Conservation (phyloP, 1,140 invertebrate species). For the Drosophila sulfurigaster region DNA sequence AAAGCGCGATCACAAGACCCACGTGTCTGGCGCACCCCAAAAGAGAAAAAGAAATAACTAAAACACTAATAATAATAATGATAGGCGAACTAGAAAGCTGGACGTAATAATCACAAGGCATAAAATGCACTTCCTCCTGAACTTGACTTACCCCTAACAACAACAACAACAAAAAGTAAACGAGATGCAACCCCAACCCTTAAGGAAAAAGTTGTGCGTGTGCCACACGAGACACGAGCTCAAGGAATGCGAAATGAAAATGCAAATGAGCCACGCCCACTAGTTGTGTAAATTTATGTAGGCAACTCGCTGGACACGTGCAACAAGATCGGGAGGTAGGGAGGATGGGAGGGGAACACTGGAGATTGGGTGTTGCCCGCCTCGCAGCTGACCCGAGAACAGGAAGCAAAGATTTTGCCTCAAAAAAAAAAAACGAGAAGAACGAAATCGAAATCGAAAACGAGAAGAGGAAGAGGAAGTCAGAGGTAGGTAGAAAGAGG, state of each 20-base stretch:
- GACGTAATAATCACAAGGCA: conserved; percentile 67
- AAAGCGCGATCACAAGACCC: conserved; percentile 15
- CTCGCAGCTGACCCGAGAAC: conserved; percentile 47
- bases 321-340: conserved; percentile 22
- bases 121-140: conserved; percentile 84
- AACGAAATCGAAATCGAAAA: conserved; percentile 20
- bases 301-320: conserved; percentile 70
- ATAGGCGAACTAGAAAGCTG: conserved; percentile 37
- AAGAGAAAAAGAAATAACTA: conserved; percentile 1
- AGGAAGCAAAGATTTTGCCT: conserved; percentile 60
- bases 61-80: not conserved
- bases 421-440: conserved; percentile 46
- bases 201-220: conserved; percentile 36
- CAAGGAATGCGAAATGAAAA: conserved; percentile 42
- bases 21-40: conserved; percentile 76
- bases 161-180: not conserved
- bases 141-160: not conserved
- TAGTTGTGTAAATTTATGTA: conserved; percentile 19
- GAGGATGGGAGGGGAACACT: not conserved
- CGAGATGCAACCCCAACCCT: conserved; percentile 1
- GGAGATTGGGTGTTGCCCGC: conserved; percentile 26
- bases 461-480: not conserved
- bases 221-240: conserved; percentile 35
- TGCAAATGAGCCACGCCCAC: conserved; percentile 66
- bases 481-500: conserved; percentile 36